These are phyloP conservation scores for Cryptophagus acutangulus DNA, from an alignment of 2,888 invertebrate genomes.

Conservation along the genomic window DNA sequence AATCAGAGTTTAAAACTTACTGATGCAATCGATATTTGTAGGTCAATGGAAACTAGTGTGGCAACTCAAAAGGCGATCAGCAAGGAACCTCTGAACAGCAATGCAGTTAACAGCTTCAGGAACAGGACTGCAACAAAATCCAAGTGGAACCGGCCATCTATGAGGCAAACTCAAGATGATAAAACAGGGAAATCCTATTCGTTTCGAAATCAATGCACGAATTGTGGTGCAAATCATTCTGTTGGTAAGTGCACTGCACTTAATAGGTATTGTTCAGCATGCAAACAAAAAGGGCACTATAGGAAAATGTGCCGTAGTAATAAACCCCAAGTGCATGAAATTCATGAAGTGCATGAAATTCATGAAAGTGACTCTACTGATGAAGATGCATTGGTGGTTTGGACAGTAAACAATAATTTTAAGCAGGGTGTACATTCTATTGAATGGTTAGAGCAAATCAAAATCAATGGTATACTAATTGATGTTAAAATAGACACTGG, in stretches of 20 bases:
- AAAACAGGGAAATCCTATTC: not conserved
- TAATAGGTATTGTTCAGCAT: constrained; percentile 2
- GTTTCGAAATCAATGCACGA: constrained; percentile 1
- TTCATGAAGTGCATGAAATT: too few species aligned
- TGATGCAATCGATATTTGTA: constrained; percentile 16
- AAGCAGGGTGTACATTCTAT: not conserved
- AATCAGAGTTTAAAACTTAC: constrained; percentile 10
- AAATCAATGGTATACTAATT: not conserved
- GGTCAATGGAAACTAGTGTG: constrained; percentile 15
- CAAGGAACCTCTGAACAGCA: not conserved
- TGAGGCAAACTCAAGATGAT: too few species aligned
- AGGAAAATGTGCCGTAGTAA: constrained; percentile 1
- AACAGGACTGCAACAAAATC: not conserved
- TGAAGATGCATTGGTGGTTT: constrained; percentile 3
- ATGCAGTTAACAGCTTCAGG: not conserved
- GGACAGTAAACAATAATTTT: constrained; percentile 5
- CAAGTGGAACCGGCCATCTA: too few species aligned
- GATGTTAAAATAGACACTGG: constrained; percentile 13
- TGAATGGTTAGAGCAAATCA: constrained; percentile 8
- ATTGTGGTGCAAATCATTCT: constrained; percentile 1
- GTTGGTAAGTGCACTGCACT: constrained; percentile 9
- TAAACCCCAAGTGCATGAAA: constrained; percentile 5
- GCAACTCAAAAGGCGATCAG: constrained; percentile 13
- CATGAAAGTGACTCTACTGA: not conserved
- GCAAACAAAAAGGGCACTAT: constrained; percentile 9